Evolutionary conservation across 2,888 invertebrate genomes (phyloP), one percentile per base, ranked within the genome.

Genomic region (Tenthredo mesomela): DNA sequence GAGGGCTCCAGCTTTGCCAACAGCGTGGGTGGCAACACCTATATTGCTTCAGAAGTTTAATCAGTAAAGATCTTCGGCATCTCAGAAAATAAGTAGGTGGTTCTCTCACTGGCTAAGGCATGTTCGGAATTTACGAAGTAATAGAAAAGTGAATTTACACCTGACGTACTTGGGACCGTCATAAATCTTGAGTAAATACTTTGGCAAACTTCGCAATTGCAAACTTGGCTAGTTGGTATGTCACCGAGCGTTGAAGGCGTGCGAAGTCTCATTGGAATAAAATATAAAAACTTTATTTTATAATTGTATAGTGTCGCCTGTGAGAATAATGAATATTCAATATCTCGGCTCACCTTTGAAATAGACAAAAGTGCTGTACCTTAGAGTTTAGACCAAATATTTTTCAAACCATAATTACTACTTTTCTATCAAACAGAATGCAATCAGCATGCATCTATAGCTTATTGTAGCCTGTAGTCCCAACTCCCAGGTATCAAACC

Each of bases 101-200:
- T 7, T 54, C 12, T 77, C n/a, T 29, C 12, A 29, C 40, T 40
- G 43, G 12, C 21, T 29, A 3, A 43, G 25, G 43, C 6, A n/a
- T 25, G 40, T 73, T 67, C 67, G 15, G 18, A 43, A 33, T 40
- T 15, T 33, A 50, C 7, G 18, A 29, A 77, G 77, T 77, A 50
- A 50, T 77, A 29, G 7, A 54, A 77, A 77, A 77, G n/a, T 54
- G 4, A 54, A 54, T 77, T 77, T 54, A 54, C 29, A 77, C 77
- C 54, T 9, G 33, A 47, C 33, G 29, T 50, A 54, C 50, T 77
- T 54, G 33, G 7, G 9, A 50, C 7, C 29, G 54, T 50, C 54
- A 77, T 77, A 54, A 77, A 77, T 77, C 77, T 50, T 54, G 54
- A 77, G 47, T 47, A 77, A 77, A 29, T 15, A 50, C 50, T 33